Percentiles rank a stretch among this genome's conserved stretches.
phyloP scores from a whole-genome alignment of 2,797 vertebrate species.

The Philypnodon macrostomus region DNA sequence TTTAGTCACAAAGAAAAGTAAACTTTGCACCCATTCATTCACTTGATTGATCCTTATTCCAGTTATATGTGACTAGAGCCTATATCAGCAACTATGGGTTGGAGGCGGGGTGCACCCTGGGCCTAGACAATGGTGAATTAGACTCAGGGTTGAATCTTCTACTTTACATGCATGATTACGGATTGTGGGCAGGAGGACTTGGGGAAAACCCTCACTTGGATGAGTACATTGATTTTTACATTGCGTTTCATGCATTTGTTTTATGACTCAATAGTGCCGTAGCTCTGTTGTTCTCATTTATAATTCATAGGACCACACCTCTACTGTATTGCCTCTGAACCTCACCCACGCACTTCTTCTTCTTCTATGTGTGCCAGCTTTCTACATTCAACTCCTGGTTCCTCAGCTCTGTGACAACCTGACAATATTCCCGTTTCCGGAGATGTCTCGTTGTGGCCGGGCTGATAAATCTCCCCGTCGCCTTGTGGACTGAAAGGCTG shows the following conservation, averaged over 20 bases:
- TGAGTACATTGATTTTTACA: no score
- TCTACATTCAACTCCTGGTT: slow-evolving; percentile 20
- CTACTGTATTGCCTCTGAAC: slow-evolving; percentile 19
- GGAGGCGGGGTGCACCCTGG: no score
- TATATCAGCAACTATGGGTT: no score
- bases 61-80: no score
- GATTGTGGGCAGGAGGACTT: no score
- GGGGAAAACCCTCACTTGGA: no score
- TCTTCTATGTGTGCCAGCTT: no score
- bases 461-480: slow-evolving; percentile 51
- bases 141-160: no score
- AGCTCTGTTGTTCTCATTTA: slow-evolving; percentile 47
- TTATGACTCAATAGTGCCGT: background rate
- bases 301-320: slow-evolving; percentile 56
- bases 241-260: background rate
- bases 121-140: no score
- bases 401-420: slow-evolving; percentile 28
- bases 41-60: no score
- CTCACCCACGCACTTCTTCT: slow-evolving; percentile 13
- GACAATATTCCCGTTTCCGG: slow-evolving; percentile 28
- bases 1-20: background rate
- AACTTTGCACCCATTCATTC: background rate
- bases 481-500: slow-evolving; percentile 26
- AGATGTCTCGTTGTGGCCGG: slow-evolving; percentile 37
- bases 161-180: no score